A percentile compares a stretch with the other conserved stretches of the same genome.
These are phyloP conservation scores for Chloroceryle aenea DNA, from an alignment of 2,113 vertebrate species.

Conservation along the genomic window DNA sequence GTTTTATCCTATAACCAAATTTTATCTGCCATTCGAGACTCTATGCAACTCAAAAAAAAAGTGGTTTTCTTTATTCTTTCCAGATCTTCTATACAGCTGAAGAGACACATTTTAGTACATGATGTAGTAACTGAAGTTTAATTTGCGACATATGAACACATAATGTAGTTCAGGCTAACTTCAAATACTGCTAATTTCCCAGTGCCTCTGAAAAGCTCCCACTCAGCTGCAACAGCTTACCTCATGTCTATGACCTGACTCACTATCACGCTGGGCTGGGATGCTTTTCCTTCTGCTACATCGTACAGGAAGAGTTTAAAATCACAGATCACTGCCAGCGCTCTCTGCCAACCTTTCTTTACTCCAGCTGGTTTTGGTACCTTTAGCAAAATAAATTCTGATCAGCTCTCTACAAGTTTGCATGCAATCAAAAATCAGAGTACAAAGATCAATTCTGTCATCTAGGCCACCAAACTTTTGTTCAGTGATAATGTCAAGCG, in stretches of 20 bases:
- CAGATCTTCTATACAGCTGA: not conserved
- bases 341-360: slow-evolving; percentile 98
- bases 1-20: not conserved
- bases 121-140: not conserved
- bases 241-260: slow-evolving; percentile 99
- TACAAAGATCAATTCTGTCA: not conserved
- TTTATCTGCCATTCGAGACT: not conserved
- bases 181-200: not conserved
- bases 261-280: slow-evolving; percentile 89
- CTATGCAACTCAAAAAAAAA: not conserved
- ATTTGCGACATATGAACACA: not conserved
- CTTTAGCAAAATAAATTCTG: slow-evolving; percentile 72
- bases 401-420: not conserved
- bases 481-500: not conserved
- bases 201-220: not conserved
- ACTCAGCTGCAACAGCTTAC: slow-evolving; percentile 69
- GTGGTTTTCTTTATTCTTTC: not conserved
- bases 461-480: not conserved
- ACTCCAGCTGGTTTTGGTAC: slow-evolving; percentile 97
- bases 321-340: slow-evolving; percentile 93
- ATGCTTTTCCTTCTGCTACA: slow-evolving; percentile 90
- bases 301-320: slow-evolving; percentile 98
- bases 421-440: not conserved
- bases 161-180: not conserved
- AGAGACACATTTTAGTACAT: not conserved